Conservation (phyloP, 2,888 invertebrate genomes). For the Lasioglossum vierecki region DNA sequence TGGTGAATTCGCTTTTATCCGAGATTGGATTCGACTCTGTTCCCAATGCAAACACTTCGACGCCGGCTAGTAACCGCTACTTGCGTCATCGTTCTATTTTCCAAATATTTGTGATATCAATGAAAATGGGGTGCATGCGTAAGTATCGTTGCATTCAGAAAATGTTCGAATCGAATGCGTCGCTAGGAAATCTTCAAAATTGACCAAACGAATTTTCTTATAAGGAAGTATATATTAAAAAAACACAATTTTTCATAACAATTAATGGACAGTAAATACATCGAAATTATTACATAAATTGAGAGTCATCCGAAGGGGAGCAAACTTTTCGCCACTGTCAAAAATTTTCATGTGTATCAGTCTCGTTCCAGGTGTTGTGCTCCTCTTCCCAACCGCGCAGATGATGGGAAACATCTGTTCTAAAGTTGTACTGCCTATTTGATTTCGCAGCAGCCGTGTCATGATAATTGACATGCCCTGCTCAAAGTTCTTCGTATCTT, state of each 20-base stretch:
- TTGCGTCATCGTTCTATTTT: constrained; percentile 39
- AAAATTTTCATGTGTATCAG: not conserved
- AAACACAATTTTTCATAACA: not conserved
- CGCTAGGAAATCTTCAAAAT: not conserved
- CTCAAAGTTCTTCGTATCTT: not conserved
- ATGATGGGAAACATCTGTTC: not conserved
- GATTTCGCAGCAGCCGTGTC: not conserved
- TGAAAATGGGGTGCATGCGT: not conserved
- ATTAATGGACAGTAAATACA: not conserved
- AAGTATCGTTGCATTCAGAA: not conserved
- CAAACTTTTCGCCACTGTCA: no score
- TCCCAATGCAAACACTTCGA: constrained; percentile 35
- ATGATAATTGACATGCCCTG: not conserved
- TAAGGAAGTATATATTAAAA: not conserved
- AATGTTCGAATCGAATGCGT: not conserved
- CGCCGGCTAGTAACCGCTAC: constrained; percentile 20
- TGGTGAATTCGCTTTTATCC: constrained; percentile 1
- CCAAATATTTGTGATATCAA: constrained; percentile 36
- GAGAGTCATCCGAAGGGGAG: no score
- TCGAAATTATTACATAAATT: no score
- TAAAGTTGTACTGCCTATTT: not conserved
- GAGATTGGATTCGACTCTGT: constrained; percentile 29
- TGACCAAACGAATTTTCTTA: not conserved
- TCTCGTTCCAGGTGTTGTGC: not conserved
- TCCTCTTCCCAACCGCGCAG: not conserved